Conservation (phyloP, 2,888 invertebrate species). For the Sarcophaga caerulescens region DNA sequence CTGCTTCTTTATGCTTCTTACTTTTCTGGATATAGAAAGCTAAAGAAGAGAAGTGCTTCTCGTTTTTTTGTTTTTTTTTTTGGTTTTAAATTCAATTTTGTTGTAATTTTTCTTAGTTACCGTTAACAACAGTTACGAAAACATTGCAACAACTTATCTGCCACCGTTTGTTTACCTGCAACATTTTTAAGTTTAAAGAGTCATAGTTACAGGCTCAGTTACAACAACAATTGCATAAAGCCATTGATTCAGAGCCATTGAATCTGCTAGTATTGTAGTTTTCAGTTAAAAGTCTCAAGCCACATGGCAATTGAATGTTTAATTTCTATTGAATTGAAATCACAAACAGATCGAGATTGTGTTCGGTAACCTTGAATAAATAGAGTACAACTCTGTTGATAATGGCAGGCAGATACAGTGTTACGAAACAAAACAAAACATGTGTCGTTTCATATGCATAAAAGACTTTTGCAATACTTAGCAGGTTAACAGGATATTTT, state of each 20-base stretch:
- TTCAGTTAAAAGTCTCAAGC: neutral
- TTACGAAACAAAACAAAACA: conserved; percentile 29
- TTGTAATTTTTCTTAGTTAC: conserved; percentile 9
- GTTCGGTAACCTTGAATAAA: conserved; percentile 65
- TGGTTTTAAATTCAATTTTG: conserved; percentile 20
- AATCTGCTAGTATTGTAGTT: no score
- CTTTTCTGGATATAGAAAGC: conserved; percentile 56
- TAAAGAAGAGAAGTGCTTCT: conserved; percentile 43
- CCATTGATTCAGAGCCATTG: neutral
- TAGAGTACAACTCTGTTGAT: conserved; percentile 55
- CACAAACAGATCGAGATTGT: conserved; percentile 60
- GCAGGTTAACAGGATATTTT: no score
- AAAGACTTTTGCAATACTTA: no score
- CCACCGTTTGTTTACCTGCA: conserved; percentile 53
- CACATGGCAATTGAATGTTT: conserved; percentile 60
- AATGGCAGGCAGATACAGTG: conserved; percentile 39
- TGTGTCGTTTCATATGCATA: neutral
- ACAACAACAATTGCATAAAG: neutral
- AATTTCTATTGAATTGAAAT: conserved; percentile 65
- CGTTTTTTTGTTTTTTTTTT: neutral
- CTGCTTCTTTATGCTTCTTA: neutral
- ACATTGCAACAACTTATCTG: conserved; percentile 55
- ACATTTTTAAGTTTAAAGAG: conserved; percentile 41
- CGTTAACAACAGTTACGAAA: conserved; percentile 51
- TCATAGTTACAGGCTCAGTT: conserved; percentile 33